Evolutionary conservation across 2,888 invertebrate genomes (phyloP), one percentile per base, ranked within the genome.

Genomic region (Scaptomyza flava): DNA sequence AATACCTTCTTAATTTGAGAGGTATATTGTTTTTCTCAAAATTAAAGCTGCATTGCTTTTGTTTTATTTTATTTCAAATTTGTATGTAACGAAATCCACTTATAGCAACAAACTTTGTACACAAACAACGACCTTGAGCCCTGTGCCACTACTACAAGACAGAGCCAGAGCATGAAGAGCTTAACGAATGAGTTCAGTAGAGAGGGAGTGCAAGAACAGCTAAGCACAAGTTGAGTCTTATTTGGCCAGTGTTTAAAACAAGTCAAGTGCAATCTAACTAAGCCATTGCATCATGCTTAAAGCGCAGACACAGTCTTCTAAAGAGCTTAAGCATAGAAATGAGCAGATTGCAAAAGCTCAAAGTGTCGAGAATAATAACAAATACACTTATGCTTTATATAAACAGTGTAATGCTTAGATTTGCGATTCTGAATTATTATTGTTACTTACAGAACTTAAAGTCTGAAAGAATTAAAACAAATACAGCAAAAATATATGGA

Each of bases 181-280:
- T 75, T 46, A 58, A 58, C 1, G 43, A 64, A 48, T 53, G 52
- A 34, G 36, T 62, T 54, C 33, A 23, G 36, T 56, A 56, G 14
- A 31, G 50, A 20, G 27, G 43, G 53, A n/a, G 34, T 34, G 36
- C 36, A 36, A 23, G 20, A 33, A 9, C 17, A 54, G 47, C 61
- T 51, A 58, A 68, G 41, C 48, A 47, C 45, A 41, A 68, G 46
- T 58, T 67, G 67, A 81, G 87, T 70, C 57, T 68, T 67, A 84
- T 84, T 73, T 64, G 56, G 66, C 63, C 59, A 77, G 59, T 59
- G 77, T 42, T 74, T 65, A 67, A 62, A 33, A 36, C 71, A 75
- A 87, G 77, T 77, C 87, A 84, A 84, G 77, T 88, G 80, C 81
- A 83, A 77, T 80, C 67, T 17, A 62, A 64, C 61, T 71, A 70